Base-by-base conservation (phyloP, 2,797 vertebrate species). In the Benthosema pterotum region DNA sequence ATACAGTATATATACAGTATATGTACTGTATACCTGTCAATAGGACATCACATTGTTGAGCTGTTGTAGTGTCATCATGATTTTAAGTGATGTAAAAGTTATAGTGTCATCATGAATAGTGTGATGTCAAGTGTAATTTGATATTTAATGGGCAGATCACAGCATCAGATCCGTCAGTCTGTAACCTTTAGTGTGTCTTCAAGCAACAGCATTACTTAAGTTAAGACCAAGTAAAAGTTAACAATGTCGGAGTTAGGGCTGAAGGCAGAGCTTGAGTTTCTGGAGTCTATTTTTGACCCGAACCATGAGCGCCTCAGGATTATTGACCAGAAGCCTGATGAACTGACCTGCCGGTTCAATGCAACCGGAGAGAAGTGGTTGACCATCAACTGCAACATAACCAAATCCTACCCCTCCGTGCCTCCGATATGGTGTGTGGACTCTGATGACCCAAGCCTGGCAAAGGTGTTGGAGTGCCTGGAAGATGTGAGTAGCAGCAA, bases 391-490 rank as follows among this genome's bases (percentile, higher is more conserved):
- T 98, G 96, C 94, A 98, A 97, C 88, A 96, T 98, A 38, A 38
- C 32, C 2, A 96, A 98, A 83, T 97, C 97, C 4, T 99, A 98
- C 61, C 96, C 97, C 6, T 96, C 94, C 50, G 97, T 96, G 19
- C 87, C 97, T 32, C 97, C 97, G 53, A 98, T 99, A 95, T 99
- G 97, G 97, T 99, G 99, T 91, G 97, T 99, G 85, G 97, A 99
- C 86, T 99, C 96, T 68, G 97, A 99, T 93, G 97, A 99, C 93
- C 97, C 97, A 3, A 96, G 95, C 88, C 90, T 99, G 89, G 94
- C 96, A 19, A 95, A 96, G 70, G 96, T 99, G 74, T 89, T 99
- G 88, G 96, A 99, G 85, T 94, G 94, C 25, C 89, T 99, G 67
- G 96, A 97, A 83, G 97, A 98, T 88, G 95, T 95, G 77, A 94